A percentile compares a stretch with the other conserved stretches of the same genome.
Conservation (phyloP, 2,888 invertebrate species). For the Sericinus montela region DNA sequence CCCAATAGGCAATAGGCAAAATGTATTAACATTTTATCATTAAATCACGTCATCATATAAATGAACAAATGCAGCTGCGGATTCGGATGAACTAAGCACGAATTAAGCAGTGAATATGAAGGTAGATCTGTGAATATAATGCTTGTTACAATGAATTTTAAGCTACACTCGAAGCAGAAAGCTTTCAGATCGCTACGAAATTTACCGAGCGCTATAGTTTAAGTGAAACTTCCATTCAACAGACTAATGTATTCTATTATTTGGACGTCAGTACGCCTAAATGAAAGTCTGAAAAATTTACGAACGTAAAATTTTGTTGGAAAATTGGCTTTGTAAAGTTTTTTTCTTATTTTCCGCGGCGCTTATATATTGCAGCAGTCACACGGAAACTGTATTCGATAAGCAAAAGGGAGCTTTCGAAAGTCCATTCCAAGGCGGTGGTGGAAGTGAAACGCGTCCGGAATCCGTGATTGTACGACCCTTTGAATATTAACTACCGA, state of each 20-base stretch:
- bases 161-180: constrained; percentile 9
- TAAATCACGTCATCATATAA: constrained; percentile 6
- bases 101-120: background rate
- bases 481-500: constrained; percentile 75
- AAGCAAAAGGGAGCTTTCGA: constrained; percentile 47
- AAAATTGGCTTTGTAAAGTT: constrained; percentile 19
- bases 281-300: constrained; percentile 2
- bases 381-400: constrained; percentile 41
- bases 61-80: constrained; percentile 8
- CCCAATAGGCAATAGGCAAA: constrained; percentile 16
- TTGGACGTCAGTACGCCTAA: background rate
- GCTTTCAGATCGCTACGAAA: constrained; percentile 14
- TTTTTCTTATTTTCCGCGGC: constrained; percentile 14
- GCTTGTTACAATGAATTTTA: constrained; percentile 17
- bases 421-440: constrained; percentile 38
- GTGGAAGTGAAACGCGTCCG: constrained; percentile 55
- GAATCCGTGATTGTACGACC: constrained; percentile 68
- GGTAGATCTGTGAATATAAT: no score
- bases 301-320: constrained; percentile 4
- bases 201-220: constrained; percentile 8
- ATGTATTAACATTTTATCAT: constrained; percentile 6
- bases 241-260: constrained; percentile 9
- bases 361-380: constrained; percentile 25
- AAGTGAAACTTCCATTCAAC: constrained; percentile 4
- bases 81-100: no score